A percentile compares a stretch with the other conserved stretches of the same genome.
Evolutionary conservation across 2,113 vertebrate genomes (phyloP).

Genomic region (Rhea americana): DNA sequence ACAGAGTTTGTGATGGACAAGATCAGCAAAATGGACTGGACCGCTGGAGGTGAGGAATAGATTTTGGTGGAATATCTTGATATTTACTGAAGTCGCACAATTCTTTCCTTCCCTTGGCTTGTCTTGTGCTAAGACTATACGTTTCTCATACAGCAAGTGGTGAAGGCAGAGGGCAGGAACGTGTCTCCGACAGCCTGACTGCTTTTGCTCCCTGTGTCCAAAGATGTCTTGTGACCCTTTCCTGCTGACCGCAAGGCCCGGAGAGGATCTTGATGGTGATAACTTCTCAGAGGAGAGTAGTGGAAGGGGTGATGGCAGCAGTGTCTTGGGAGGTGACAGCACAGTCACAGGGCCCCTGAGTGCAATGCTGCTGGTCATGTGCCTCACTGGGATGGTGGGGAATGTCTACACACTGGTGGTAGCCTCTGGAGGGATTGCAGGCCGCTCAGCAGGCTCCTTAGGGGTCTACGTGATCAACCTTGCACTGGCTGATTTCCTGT

Average conservation of each 20-base stretch:
- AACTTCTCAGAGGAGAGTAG: constrained; percentile 18
- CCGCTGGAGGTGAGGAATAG: constrained; percentile 25
- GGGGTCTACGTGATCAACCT: constrained; percentile 84
- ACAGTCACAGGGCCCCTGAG: constrained; percentile 78
- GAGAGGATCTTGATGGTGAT: not conserved
- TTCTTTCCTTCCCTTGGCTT: not conserved
- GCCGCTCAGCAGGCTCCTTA: constrained; percentile 79
- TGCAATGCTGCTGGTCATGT: constrained; percentile 79
- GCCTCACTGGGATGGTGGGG: constrained; percentile 77
- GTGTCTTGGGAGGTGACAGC: constrained; percentile 35
- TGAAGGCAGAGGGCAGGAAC: not conserved
- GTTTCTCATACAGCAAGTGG: accelerated
- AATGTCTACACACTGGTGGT: constrained; percentile 83
- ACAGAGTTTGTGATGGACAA: not conserved
- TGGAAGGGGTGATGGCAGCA: not conserved
- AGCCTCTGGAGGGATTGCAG: constrained; percentile 65
- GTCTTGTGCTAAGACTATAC: not conserved
- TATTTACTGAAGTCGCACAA: not conserved
- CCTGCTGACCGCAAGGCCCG: not conserved
- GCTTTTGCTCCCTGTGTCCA: not conserved
- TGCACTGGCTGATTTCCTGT: constrained; percentile 87
- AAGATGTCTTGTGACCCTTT: not conserved
- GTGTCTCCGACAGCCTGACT: not conserved
- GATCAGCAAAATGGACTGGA: not conserved
- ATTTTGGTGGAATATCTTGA: not conserved